A percentile compares a stretch with the other conserved stretches of the same genome.
phyloP scores from a whole-genome alignment of 2,797 vertebrate genomes.

The Petrocephalus sullivani region DNA sequence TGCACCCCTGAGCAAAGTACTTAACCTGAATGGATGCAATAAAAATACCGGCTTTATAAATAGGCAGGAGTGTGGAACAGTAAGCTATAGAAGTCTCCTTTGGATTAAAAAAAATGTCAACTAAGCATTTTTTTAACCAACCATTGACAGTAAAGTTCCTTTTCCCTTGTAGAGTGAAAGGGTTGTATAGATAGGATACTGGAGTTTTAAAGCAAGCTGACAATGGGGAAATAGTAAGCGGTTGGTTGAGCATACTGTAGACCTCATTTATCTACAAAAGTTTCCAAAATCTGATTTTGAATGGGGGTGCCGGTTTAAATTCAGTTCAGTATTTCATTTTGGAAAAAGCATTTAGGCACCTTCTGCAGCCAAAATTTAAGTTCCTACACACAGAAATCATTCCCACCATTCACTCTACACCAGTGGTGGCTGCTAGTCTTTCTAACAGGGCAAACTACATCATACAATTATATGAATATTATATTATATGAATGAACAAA shows the following conservation, averaged over 20 bases:
- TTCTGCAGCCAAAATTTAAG: neutral
- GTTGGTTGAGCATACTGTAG: neutral
- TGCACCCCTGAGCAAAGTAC: neutral
- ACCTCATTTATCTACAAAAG: neutral
- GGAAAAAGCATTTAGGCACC: neutral
- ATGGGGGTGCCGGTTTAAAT: neutral
- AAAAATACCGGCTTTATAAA: conserved; percentile 15
- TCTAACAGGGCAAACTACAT: no score
- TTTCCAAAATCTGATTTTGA: neutral
- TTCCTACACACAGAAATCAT: neutral
- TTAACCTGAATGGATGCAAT: conserved; percentile 16
- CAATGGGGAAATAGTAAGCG: neutral
- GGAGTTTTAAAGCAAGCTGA: neutral
- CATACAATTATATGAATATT: no score
- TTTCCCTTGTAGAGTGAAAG: neutral
- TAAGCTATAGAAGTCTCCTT: conserved; percentile 2
- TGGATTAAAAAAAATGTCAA: conserved; percentile 3
- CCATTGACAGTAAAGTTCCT: neutral
- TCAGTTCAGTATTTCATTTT: neutral
- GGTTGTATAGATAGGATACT: neutral
- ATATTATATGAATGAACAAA: no score
- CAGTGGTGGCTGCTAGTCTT: no score
- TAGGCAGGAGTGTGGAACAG: neutral
- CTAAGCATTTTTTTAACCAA: conserved; percentile 8
- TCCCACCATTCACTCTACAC: neutral